Conservation (phyloP, 2,113 vertebrate genomes). For the Pituophis catenifer region DNA sequence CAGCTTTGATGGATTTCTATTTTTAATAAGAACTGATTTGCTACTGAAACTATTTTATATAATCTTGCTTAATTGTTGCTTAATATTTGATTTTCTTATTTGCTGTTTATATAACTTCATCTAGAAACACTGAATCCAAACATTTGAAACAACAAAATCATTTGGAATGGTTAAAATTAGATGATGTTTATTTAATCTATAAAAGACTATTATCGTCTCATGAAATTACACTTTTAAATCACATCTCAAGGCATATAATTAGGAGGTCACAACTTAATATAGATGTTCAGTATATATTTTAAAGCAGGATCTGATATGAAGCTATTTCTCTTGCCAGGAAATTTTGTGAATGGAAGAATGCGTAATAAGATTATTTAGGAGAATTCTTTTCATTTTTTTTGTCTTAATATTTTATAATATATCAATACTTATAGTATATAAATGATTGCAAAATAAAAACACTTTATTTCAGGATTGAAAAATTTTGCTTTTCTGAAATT, state of each 20-base stretch:
- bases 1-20: not conserved
- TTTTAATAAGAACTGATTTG: not conserved
- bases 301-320: not conserved
- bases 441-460: not conserved
- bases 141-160: not conserved
- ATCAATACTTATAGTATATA: not conserved
- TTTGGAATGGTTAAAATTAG: not conserved
- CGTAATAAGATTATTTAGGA: not conserved
- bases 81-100: not conserved
- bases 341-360: not conserved
- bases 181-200: not conserved
- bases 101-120: not conserved
- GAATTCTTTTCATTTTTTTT: not conserved
- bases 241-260: not conserved
- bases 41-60: not conserved
- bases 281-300: not conserved
- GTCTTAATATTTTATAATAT: not conserved
- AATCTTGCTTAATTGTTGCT: not conserved
- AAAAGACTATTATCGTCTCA: not conserved
- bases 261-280: not conserved
- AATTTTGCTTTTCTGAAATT: not conserved
- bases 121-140: not conserved
- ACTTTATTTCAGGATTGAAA: not conserved
- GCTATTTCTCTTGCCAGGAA: not conserved
- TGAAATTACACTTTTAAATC: not conserved